Evolutionary conservation across 1,140 invertebrate species (phyloP), one percentile per base, ranked within the genome.

Genomic region (Steinernema feltiae): DNA sequence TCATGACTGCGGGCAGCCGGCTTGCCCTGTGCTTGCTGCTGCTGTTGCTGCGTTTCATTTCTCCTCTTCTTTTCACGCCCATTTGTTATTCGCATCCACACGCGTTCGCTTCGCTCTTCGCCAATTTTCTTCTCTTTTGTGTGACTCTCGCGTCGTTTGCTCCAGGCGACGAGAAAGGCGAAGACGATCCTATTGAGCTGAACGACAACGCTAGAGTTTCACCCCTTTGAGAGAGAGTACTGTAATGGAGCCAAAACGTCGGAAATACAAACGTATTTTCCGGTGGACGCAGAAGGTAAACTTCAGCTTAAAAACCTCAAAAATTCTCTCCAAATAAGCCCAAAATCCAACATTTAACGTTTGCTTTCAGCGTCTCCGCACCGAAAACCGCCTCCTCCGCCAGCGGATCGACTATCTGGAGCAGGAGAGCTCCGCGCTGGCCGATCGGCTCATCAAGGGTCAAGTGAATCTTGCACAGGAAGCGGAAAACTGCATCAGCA

Each of bases 371-470:
- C 91, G 94, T 82, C 89, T 99, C 53, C 90, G 95, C 79, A 94
- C 94, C 75, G 97, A 99, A 87, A 99, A 99, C 87, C 91, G 94
- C 80, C 89, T 98, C 48, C 88, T 99, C 0, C 91, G 94, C 77
- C 94, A 98, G 86, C 90, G 94, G 80, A 94, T 96, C 69, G 95
- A 98, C 84, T 91, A 96, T 77, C 88, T 99, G 30, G 97, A 99
- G 27, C 78, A 88, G 86, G 90, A 90, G 82, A 89, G 88, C 73
- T 87, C 87, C 1, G 87, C 89, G 18, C 84, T 91, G 69, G 97
- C 96, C 0, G 95, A 98, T 88, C 90, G 94, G 76, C 89, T 99
- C 79, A 94, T 99, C 1, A 91, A 94, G 69, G 95, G 95, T 70
- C 97, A 99, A 88, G 94, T 93, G 35, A 89, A 94, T 24, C 72